Conservation (phyloP, 2,888 invertebrate species). For the Phengaris alcon region DNA sequence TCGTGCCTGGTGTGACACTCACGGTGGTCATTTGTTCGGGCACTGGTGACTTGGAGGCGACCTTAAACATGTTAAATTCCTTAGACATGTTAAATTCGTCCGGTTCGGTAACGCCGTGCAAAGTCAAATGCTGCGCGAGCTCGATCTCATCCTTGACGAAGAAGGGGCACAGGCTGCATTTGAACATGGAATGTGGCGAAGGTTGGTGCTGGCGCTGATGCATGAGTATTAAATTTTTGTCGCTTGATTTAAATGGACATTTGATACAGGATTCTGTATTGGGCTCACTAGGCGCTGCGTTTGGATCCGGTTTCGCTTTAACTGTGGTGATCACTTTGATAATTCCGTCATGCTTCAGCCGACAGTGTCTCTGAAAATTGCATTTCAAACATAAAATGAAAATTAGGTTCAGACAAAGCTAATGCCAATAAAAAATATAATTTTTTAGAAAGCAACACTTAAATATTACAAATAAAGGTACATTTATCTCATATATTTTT, state of each 20-base stretch:
- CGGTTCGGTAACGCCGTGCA: slow-evolving; percentile 82
- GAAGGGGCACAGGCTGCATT: slow-evolving; percentile 90
- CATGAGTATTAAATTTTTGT: slow-evolving; percentile 78
- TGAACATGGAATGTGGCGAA: slow-evolving; percentile 83
- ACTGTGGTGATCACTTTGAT: slow-evolving; percentile 82
- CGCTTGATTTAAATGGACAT: slow-evolving; percentile 85
- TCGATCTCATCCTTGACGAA: slow-evolving; percentile 85
- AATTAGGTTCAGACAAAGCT: slow-evolving; percentile 1
- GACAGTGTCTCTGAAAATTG: slow-evolving; percentile 84
- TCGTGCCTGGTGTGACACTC: slow-evolving; percentile 58
- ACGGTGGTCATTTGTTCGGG: slow-evolving; percentile 45
- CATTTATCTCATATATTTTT: too few species aligned
- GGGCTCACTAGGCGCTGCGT: slow-evolving; percentile 51
- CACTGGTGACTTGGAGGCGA: slow-evolving; percentile 60
- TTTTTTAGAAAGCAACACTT: not conserved
- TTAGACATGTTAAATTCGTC: slow-evolving; percentile 55
- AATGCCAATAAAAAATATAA: not conserved
- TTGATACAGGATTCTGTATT: slow-evolving; percentile 78
- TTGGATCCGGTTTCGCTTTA: slow-evolving; percentile 68
- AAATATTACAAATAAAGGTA: too few species aligned
- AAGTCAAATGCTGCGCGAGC: slow-evolving; percentile 82
- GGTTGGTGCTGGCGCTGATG: slow-evolving; percentile 86
- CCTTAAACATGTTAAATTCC: slow-evolving; percentile 58
- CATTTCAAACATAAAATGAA: slow-evolving; percentile 21
- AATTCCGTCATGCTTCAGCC: slow-evolving; percentile 87